Base-by-base conservation (phyloP, 2,797 vertebrate species). In the Triplophysa yarkandensis region DNA sequence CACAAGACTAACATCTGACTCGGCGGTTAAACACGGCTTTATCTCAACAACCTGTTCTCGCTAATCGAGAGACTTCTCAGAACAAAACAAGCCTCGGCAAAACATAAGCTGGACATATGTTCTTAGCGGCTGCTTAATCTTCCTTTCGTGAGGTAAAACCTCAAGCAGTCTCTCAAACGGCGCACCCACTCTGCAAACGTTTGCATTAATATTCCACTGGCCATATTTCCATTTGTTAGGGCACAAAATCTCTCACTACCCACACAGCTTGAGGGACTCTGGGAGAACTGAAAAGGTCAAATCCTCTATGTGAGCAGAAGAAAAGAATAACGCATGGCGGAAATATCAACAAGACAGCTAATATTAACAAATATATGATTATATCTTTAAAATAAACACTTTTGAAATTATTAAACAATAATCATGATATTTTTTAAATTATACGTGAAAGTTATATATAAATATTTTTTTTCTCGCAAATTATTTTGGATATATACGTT, bases 211-310 rank as follows among this genome's bases (percentile, higher is more conserved):
- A 81, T 75, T 74, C 67, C 43, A 54, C 41, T 41, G 58, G 71
- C 32, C 76, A 63, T 60, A 77, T 80, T 79, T 79, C 58, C 46
- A 71, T 68, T 68, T 52, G 76, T 74, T 63, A 72, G 73, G 43
- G 67, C 60, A 54, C 70, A 74, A 52, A 79, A 77, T 68, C 36
- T 61, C 74, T 74, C 48, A 57, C 50, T 69, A 68, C 77, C 72
- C 55, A 79, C 77, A 62, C 48, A 63, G 77, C 77, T 75, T 36
- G 6, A 55, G 74, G 76, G 70, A 76, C 34, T 58, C n/a, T 4
- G 39, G 27, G 36, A 36, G 34, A 71, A 52, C 48, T 55, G 66
- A 67, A 80, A 78, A 78, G 78, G 78, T 77, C 78, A 80, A 52
- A 68, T 70, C 71, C 66, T 16, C 54, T 61, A 63, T 57, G 50